A percentile compares a stretch with the other conserved stretches of the same genome.
These are phyloP conservation scores for Drosophila ercepeae DNA, from an alignment of 1,140 invertebrate species.

Conservation along the genomic window DNA sequence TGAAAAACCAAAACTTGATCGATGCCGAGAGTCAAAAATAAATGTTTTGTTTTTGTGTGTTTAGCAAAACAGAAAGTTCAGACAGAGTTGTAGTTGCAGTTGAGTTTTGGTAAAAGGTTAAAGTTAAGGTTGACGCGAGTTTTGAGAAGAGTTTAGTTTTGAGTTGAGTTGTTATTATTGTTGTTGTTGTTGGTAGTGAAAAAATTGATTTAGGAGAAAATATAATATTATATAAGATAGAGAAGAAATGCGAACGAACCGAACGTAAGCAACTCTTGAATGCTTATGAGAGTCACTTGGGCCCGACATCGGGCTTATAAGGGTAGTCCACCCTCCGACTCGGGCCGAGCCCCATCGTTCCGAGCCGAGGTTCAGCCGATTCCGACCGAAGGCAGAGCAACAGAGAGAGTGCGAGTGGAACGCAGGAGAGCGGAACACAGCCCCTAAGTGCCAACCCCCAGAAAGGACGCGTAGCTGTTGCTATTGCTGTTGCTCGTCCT, in stretches of 20 bases:
- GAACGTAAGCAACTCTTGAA: slow-evolving; percentile 84
- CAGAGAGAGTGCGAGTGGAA: slow-evolving; percentile 13
- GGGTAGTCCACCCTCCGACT: slow-evolving; percentile 53
- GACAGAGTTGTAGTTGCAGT: slow-evolving; percentile 48
- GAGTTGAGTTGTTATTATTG: slow-evolving; percentile 66
- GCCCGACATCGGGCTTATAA: slow-evolving; percentile 75
- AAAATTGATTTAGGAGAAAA: slow-evolving; percentile 83
- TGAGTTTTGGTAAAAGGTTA: slow-evolving; percentile 54
- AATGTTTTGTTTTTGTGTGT: slow-evolving; percentile 48
- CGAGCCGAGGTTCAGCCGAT: slow-evolving; percentile 1
- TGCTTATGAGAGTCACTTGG: slow-evolving; percentile 76
- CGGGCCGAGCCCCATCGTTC: slow-evolving; percentile 3
- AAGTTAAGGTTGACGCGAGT: slow-evolving; percentile 76
- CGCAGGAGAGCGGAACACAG: slow-evolving; percentile 42
- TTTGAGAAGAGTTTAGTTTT: slow-evolving; percentile 50
- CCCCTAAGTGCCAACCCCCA: slow-evolving; percentile 70
- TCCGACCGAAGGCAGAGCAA: slow-evolving; percentile 2
- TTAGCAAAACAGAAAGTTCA: slow-evolving; percentile 52
- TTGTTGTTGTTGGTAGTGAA: slow-evolving; percentile 79
- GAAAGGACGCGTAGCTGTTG: slow-evolving; percentile 64
- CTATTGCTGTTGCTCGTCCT: slow-evolving; percentile 68
- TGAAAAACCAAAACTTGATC: slow-evolving; percentile 47
- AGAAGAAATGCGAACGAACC: slow-evolving; percentile 84
- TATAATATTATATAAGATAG: slow-evolving; percentile 84
- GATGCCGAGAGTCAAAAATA: slow-evolving; percentile 55